Evolutionary conservation across 2,888 invertebrate species (phyloP), one percentile per base, ranked within the genome.

Genomic region (Agonopterix subpropinquella): DNA sequence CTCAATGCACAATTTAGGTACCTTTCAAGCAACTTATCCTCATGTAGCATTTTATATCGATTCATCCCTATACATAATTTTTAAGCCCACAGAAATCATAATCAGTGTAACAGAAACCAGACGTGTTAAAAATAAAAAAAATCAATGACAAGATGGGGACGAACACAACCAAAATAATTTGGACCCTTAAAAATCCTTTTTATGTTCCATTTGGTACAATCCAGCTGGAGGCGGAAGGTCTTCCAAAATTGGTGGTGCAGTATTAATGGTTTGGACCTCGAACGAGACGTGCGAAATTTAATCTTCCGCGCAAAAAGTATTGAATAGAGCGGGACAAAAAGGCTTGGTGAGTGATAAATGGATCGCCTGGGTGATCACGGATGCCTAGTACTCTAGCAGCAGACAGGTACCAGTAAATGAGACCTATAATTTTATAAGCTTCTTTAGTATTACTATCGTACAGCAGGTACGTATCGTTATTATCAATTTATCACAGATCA

Each of bases 291-390:
- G 72, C 70, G 80, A 86, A 86, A 87, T 86, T 87, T 85, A 87
- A 87, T 87, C 87, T 87, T 73, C 70, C 71, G 62, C 70, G 71
- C 85, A 87, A 86, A 87, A 87, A 87, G 86, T 82, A 80, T 80
- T 80, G 80, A 84, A 86, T 81, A 73, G 82, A 74, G 62, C 61
- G 65, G 71, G 72, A 81, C 77, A 87, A 86, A 85, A 86, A 86
- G 80, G 62, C 58, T 56, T 54, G 50, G 55, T 55, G 67, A 64
- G 78, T 87, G 87, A 87, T 86, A 83, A 85, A 87, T 86, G 79
- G 70, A 76, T 67, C 64, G 59, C 55, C 55, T 67, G 54, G 69
- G 66, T 69, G 77, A 76, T 77, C 73, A 72, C 61, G 57, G 50
- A 36, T 13, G 39, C 39, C 39, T 39, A 39, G 28, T 28, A 7